phyloP scores from a whole-genome alignment of 2,888 invertebrate species.

The Ormyrus pomaceus region DNA sequence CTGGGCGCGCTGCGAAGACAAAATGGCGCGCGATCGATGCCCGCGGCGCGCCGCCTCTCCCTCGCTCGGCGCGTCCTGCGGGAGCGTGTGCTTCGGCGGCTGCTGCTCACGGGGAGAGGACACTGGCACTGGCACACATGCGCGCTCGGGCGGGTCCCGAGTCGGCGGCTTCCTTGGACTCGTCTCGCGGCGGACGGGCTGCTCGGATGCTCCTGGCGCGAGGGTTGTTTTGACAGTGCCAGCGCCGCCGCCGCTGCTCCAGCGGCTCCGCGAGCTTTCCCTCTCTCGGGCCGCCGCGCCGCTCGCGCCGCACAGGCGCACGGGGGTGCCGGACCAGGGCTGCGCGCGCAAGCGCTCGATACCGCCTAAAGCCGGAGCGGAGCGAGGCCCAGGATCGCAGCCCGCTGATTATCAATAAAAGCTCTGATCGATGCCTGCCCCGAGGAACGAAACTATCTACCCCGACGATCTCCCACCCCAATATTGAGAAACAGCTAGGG shows the following conservation, averaged over 20 bases:
- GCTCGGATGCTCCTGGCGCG: slow-evolving; percentile 25
- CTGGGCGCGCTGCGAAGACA: too few species aligned
- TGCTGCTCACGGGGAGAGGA: too few species aligned
- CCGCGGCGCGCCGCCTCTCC: slow-evolving; percentile 56
- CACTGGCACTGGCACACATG: not conserved
- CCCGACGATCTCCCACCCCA: too few species aligned
- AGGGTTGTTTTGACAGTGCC: slow-evolving; percentile 61
- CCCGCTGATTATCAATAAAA: not conserved
- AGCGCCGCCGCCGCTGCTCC: not conserved
- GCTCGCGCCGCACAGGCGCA: slow-evolving; percentile 20
- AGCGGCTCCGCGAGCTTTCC: slow-evolving; percentile 36
- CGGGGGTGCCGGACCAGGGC: slow-evolving; percentile 59
- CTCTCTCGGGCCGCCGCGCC: slow-evolving; percentile 49
- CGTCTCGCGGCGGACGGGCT: not conserved
- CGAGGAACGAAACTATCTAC: too few species aligned
- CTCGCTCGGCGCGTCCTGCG: not conserved
- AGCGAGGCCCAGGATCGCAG: not conserved
- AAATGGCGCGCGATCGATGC: slow-evolving; percentile 21
- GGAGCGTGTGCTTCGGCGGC: not conserved
- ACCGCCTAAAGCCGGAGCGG: slow-evolving; percentile 50
- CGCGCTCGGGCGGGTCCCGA: not conserved
- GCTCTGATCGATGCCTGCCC: too few species aligned
- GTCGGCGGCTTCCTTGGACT: not conserved
- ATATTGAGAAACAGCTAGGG: too few species aligned
- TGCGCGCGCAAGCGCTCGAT: slow-evolving; percentile 76